These are phyloP conservation scores for Monochamus alternatus DNA, from an alignment of 2,888 invertebrate species.

Conservation along the genomic window DNA sequence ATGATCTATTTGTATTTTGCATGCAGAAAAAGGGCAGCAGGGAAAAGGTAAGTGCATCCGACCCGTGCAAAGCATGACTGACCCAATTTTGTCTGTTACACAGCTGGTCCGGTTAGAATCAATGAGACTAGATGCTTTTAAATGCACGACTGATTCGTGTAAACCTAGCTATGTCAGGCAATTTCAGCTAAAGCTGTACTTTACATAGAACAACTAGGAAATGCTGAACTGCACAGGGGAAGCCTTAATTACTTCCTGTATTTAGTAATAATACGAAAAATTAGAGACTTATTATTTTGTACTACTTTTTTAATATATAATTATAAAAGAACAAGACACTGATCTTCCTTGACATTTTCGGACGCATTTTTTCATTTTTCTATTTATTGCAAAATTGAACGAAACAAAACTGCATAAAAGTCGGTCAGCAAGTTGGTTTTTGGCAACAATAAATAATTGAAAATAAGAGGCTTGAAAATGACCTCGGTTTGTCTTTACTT, in stretches of 20 bases:
- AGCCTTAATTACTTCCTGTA: neutral
- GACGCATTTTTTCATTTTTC: too few relatives aligned
- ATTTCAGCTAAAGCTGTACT: constrained; percentile 5
- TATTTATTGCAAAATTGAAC: too few relatives aligned
- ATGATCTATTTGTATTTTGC: constrained; percentile 40
- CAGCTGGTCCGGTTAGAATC: constrained; percentile 29
- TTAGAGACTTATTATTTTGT: too few relatives aligned
- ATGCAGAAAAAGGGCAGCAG: constrained; percentile 89
- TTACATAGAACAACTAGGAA: neutral
- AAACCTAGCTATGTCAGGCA: neutral
- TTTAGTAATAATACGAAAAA: neutral
- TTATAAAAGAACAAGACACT: too few relatives aligned
- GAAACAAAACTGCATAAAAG: too few relatives aligned
- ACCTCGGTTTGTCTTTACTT: too few relatives aligned
- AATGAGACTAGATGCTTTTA: constrained; percentile 21
- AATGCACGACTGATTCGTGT: constrained; percentile 27
- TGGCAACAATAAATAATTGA: too few relatives aligned
- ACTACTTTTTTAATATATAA: too few relatives aligned
- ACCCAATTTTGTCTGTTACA: constrained; percentile 19
- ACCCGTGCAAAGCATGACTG: neutral
- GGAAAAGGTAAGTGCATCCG: constrained; percentile 82
- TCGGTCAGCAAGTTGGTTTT: too few relatives aligned
- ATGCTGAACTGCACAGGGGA: constrained; percentile 14
- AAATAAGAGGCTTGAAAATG: too few relatives aligned
- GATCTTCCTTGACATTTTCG: too few relatives aligned